Evolutionary conservation across 1,140 invertebrate species (phyloP), one percentile per base, ranked within the genome.

Genomic region (Acromyrmex charruanus): DNA sequence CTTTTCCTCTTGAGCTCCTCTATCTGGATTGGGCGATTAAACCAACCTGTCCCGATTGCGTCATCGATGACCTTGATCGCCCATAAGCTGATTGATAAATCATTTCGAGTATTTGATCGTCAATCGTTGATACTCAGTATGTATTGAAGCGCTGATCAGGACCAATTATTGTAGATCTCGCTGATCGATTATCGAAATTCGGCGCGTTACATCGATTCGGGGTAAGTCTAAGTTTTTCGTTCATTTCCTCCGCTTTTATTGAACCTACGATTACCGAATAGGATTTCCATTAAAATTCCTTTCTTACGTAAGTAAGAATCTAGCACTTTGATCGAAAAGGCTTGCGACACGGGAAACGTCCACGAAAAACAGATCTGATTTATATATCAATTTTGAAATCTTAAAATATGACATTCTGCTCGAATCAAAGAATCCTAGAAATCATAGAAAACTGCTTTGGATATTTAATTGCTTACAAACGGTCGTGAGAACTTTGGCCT

Each of bases 51-150:
- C 49, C 5, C 39, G 65, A 61, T 93, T 93, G 49, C 92, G 92
- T 93, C 90, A 92, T n/a, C 79, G 61, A 85, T 85, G 92, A 93
- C 92, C 92, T 93, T 93, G 92, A 89, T 92, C 66, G 71, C 28
- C 61, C 79, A 77, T 71, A 59, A 87, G 85, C 55, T 88, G 90
- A 92, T 92, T 92, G 92, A 93, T 93, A 93, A 93, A 91, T 93
- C 89, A 91, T 93, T 92, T 91, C 77, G 90, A 84, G 86, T 82
- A 79, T 85, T 86, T 74, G 88, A 88, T 87, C 79, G 87, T 61
- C 39, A 88, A 91, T 84, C 85, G 74, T 55, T 28, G 58, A 72
- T 71, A 89, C 80, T 92, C 92, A 91, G 92, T 92, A 87, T 90
- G 88, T 58, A 77, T 71, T 89, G 44, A 79, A 90, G 87, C 90